These are phyloP conservation scores for Philhelius pedissequus DNA, from an alignment of 2,888 invertebrate genomes.

Conservation along the genomic window DNA sequence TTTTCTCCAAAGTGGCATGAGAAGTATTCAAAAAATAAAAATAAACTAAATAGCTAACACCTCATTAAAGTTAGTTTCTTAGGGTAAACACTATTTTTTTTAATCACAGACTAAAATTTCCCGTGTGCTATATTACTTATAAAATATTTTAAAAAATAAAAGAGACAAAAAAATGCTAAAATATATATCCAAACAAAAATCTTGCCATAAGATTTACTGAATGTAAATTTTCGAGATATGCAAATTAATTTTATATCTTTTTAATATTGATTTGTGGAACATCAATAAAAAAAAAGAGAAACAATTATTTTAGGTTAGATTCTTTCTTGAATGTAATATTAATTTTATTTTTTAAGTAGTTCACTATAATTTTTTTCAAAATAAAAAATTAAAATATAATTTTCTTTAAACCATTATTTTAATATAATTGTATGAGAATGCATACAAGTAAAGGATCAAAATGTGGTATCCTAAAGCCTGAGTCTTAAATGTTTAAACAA, in stretches of 20 bases:
- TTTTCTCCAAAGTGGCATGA: constrained; percentile 24
- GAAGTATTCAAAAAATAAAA: constrained; percentile 25
- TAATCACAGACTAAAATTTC: constrained; percentile 52
- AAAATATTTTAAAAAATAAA: constrained; percentile 17
- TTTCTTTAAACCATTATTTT: neutral
- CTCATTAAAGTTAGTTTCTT: constrained; percentile 71
- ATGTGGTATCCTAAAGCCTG: constrained; percentile 37
- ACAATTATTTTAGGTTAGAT: neutral
- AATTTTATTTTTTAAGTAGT: constrained; percentile 45
- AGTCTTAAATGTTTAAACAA: constrained; percentile 31
- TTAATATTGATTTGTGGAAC: neutral
- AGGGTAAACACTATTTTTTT: constrained; percentile 58
- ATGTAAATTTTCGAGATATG: constrained; percentile 28
- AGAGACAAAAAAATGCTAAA: neutral
- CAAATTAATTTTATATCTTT: constrained; percentile 23
- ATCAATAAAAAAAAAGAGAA: neutral
- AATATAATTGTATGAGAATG: neutral
- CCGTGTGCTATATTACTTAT: constrained; percentile 65
- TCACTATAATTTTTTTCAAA: constrained; percentile 43
- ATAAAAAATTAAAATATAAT: neutral
- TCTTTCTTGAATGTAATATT: constrained; percentile 10
- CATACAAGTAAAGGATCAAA: neutral
- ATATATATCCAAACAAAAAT: constrained; percentile 52
- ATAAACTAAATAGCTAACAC: constrained; percentile 44
- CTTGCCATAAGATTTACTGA: constrained; percentile 73